Evolutionary conservation across 2,113 vertebrate species (phyloP).

Genomic region (Vulpes ferrilata): DNA sequence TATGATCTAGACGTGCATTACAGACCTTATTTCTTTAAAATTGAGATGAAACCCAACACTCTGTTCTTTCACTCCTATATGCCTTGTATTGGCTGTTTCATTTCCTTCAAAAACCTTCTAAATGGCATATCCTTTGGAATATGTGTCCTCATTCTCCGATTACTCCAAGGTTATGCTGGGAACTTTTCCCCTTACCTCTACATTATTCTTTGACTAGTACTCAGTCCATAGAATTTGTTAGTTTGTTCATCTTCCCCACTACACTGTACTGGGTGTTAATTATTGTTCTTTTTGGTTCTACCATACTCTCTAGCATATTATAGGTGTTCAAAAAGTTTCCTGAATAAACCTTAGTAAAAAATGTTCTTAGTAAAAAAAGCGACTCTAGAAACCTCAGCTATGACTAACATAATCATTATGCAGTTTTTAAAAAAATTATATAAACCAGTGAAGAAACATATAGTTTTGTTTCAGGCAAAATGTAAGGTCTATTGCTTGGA

Average conservation of each 20-base stretch:
- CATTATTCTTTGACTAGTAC: background rate
- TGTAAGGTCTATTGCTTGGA: background rate
- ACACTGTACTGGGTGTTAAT: background rate
- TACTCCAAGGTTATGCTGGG: background rate
- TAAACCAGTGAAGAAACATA: background rate
- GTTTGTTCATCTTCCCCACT: background rate
- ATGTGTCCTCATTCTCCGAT: background rate
- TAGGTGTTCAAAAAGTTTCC: background rate
- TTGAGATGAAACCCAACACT: background rate
- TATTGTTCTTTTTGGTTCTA: background rate
- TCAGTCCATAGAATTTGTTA: background rate
- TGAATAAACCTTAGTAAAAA: background rate
- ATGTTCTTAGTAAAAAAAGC: background rate
- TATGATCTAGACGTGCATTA: background rate
- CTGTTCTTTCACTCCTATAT: background rate
- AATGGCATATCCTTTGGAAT: background rate
- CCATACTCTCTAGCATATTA: background rate
- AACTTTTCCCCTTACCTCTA: background rate
- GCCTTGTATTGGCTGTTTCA: background rate
- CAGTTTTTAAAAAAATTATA: background rate
- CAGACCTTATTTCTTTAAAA: background rate
- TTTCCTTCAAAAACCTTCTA: background rate
- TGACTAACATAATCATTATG: background rate
- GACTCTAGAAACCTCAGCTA: background rate
- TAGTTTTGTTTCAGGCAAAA: conserved; percentile 15